phyloP scores from a whole-genome alignment of 2,888 invertebrate genomes.

The Amphipyra berbera region DNA sequence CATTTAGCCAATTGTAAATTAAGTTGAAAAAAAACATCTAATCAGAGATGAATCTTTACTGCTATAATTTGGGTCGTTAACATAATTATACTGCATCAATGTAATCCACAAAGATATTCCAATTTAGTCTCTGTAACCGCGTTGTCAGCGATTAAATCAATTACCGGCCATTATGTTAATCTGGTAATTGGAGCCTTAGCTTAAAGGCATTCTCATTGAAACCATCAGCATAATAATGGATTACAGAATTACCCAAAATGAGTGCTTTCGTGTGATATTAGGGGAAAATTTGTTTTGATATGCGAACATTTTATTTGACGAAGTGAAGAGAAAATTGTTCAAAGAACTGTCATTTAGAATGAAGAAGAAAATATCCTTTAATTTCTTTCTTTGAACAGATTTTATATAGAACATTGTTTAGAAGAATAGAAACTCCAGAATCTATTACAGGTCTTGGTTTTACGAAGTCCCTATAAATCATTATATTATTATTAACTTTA shows the following conservation, averaged over 20 bases:
- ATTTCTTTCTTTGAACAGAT: no score
- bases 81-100: conserved; percentile 45
- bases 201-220: conserved; percentile 41
- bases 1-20: neutral
- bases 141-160: conserved; percentile 58
- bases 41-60: neutral
- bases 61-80: conserved; percentile 14
- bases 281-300: conserved; percentile 8
- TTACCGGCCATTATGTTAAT: conserved; percentile 61
- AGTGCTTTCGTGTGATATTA: conserved; percentile 12
- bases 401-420: no score
- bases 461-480: no score
- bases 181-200: conserved; percentile 46
- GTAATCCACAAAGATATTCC: conserved; percentile 45
- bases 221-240: conserved; percentile 53
- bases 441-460: no score
- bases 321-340: neutral
- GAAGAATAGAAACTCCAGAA: no score
- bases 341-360: no score
- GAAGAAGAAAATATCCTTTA: no score
- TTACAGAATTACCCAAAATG: conserved; percentile 48
- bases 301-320: conserved; percentile 2
- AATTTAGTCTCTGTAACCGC: conserved; percentile 41
- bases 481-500: neutral
- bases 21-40: neutral